Conservation (phyloP, 2,113 vertebrate genomes). For the Agapornis roseicollis region DNA sequence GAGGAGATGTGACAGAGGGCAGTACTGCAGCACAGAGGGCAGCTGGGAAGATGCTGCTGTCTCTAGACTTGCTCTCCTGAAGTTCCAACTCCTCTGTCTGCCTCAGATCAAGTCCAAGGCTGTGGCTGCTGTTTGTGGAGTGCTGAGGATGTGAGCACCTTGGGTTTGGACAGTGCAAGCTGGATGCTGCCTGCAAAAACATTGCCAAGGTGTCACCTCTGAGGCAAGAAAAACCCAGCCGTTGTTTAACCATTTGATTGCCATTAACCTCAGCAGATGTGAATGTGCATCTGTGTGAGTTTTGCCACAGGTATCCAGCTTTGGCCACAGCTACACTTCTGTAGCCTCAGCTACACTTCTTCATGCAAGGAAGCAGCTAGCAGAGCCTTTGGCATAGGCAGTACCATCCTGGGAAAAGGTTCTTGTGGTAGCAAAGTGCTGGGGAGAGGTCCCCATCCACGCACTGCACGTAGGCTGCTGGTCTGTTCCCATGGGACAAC, state of each 20-base stretch:
- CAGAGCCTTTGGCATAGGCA: background rate
- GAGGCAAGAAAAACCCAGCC: background rate
- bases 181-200: background rate
- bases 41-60: background rate
- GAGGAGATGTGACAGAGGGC: background rate
- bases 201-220: background rate
- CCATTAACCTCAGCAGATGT: fast-evolving
- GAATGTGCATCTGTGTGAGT: background rate
- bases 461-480: fast-evolving
- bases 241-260: background rate
- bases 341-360: background rate
- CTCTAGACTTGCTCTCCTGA: background rate
- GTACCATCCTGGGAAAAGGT: background rate
- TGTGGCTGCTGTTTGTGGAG: background rate
- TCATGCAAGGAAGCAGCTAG: background rate
- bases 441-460: background rate
- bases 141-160: background rate
- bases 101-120: background rate
- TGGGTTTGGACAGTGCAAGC: fast-evolving
- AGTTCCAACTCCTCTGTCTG: background rate
- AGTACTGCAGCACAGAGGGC: fast-evolving
- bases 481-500: background rate
- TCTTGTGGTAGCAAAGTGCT: background rate
- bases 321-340: background rate
- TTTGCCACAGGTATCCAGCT: background rate